Percentiles rank a stretch among this genome's conserved stretches.
Evolutionary conservation across 2,888 invertebrate genomes (phyloP).

Genomic region (Hirudinaria manillensis): DNA sequence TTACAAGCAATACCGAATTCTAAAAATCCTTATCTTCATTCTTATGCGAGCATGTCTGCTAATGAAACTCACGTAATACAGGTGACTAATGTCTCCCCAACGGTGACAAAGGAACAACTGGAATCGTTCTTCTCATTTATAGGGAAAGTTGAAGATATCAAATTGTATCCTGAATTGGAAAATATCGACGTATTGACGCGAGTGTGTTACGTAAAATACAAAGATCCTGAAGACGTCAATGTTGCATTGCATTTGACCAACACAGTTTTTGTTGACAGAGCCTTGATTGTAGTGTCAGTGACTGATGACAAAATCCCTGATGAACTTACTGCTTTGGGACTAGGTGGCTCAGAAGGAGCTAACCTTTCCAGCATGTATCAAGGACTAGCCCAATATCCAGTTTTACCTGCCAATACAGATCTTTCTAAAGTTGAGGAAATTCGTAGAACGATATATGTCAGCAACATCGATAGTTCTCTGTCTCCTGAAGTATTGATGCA

Average conservation of each 20-base stretch:
- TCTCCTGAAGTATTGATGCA: constrained; percentile 76
- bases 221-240: constrained; percentile 76
- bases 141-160: constrained; percentile 88
- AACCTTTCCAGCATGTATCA: constrained; percentile 62
- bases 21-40: too few relatives aligned
- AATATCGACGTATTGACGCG: constrained; percentile 85
- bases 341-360: constrained; percentile 20
- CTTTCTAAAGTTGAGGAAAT: constrained; percentile 89
- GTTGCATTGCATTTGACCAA: constrained; percentile 98
- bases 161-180: constrained; percentile 77
- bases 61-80: constrained; percentile 63
- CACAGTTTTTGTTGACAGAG: constrained; percentile 95
- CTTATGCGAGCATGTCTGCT: background rate
- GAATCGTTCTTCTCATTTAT: constrained; percentile 86
- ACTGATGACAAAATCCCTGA: constrained; percentile 76
- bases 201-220: constrained; percentile 92
- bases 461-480: constrained; percentile 70
- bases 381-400: constrained; percentile 79
- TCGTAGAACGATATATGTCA: constrained; percentile 79
- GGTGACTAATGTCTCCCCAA: constrained; percentile 93
- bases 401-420: constrained; percentile 58
- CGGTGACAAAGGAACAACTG: constrained; percentile 94
- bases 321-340: constrained; percentile 57
- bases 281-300: constrained; percentile 87
- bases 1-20: too few relatives aligned